Conservation (phyloP, 2,888 invertebrate species). For the Tipula lateralis region DNA sequence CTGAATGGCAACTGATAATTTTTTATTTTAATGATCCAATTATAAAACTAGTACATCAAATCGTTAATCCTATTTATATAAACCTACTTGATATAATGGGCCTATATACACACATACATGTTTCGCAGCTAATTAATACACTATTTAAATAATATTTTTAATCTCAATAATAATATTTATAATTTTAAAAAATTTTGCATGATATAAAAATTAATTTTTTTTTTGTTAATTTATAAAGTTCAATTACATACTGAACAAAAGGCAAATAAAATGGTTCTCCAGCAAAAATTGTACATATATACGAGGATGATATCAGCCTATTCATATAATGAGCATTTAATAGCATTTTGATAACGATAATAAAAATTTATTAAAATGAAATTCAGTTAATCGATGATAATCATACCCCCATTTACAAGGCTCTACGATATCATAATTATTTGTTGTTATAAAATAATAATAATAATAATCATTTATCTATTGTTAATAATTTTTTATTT, state of each 20-base stretch:
- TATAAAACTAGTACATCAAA: no score
- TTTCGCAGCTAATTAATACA: neutral
- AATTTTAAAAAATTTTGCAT: neutral
- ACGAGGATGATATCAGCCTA: neutral
- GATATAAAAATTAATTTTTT: neutral
- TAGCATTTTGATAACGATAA: slow-evolving; percentile 24
- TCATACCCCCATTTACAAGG: slow-evolving; percentile 6
- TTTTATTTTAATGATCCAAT: no score
- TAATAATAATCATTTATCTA: slow-evolving; percentile 2
- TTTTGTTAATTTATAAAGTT: neutral
- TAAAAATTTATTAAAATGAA: slow-evolving; percentile 24
- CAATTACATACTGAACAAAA: neutral
- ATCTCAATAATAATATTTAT: neutral
- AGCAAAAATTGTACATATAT: neutral
- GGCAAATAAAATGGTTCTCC: neutral
- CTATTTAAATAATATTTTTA: neutral
- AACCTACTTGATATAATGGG: no score
- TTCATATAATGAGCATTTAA: slow-evolving; percentile 19
- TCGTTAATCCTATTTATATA: no score
- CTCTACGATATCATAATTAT: neutral
- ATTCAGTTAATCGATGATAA: slow-evolving; percentile 11
- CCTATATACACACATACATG: neutral
- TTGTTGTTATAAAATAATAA: neutral
- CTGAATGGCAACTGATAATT: no score
- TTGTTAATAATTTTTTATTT: no score